Conservation (phyloP, 2,797 vertebrate genomes). For the Brachymystax lenok region DNA sequence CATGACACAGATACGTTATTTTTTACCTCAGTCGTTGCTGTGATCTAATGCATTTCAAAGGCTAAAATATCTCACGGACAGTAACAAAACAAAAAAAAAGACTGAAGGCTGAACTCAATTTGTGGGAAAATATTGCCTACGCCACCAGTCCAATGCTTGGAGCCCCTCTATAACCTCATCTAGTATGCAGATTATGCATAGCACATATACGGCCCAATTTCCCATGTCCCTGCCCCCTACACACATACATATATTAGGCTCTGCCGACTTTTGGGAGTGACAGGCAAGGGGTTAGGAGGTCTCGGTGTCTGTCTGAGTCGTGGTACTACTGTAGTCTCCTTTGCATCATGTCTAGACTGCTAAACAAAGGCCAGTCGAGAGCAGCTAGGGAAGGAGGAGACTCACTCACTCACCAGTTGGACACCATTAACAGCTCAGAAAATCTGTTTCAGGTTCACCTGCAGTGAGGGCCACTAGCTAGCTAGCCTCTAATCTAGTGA, state of each 20-base stretch:
- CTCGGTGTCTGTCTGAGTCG: neutral
- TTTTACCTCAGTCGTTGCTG: neutral
- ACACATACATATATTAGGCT: neutral
- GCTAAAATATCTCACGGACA: neutral
- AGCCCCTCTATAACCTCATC: neutral
- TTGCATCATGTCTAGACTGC: slow-evolving; percentile 32
- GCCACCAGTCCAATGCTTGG: neutral
- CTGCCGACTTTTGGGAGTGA: neutral
- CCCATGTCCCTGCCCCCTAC: neutral
- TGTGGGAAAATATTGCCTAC: neutral
- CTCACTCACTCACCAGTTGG: neutral
- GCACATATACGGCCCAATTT: slow-evolving; percentile 19
- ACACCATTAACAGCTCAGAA: neutral
- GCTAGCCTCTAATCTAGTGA: neutral
- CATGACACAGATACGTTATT: too few relatives aligned
- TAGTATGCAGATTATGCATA: neutral
- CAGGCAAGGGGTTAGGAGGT: neutral
- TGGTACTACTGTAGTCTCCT: neutral
- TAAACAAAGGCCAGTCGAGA: slow-evolving; percentile 21
- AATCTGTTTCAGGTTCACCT: neutral
- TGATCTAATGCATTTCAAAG: neutral
- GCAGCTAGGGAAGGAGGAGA: neutral
- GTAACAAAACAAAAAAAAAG: neutral
- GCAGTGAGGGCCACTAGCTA: neutral
- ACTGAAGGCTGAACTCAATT: neutral